Evolutionary conservation across 1,140 invertebrate species (phyloP).

Genomic region (Procambarus clarkii): DNA sequence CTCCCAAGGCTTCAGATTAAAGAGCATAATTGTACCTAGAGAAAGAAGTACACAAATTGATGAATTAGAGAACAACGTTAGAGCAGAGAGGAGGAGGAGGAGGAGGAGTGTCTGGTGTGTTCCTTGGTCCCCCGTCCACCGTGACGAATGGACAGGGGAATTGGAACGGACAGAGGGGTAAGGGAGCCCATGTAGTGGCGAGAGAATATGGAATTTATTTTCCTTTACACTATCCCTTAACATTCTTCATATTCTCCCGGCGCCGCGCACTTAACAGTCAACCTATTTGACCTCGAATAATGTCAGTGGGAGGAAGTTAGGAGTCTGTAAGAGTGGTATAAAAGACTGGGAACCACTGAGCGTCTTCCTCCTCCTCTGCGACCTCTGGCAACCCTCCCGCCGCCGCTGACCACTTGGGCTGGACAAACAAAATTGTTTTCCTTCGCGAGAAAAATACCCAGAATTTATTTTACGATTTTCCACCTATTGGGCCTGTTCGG

Average conservation of each 20-base stretch:
- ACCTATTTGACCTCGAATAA: too few species aligned
- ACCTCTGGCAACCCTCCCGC: slow-evolving; percentile 49
- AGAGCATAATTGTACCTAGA: background rate
- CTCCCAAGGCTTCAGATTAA: background rate
- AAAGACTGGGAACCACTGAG: background rate
- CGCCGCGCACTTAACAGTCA: too few species aligned
- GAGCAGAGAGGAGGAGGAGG: background rate
- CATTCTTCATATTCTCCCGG: too few species aligned
- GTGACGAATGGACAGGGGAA: slow-evolving; percentile 67
- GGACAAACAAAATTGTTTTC: slow-evolving; percentile 70
- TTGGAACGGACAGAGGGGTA: slow-evolving; percentile 61
- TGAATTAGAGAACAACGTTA: slow-evolving; percentile 45
- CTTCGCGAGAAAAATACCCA: slow-evolving; percentile 68
- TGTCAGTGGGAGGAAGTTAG: background rate
- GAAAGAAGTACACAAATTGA: slow-evolving; percentile 32
- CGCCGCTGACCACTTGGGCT: slow-evolving; percentile 66
- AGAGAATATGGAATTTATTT: slow-evolving; percentile 63
- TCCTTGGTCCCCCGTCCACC: slow-evolving; percentile 50
- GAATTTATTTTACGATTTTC: slow-evolving; percentile 71
- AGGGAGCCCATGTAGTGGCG: slow-evolving; percentile 37
- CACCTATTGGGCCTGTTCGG: slow-evolving; percentile 61
- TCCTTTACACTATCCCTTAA: slow-evolving; percentile 5
- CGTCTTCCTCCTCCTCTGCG: slow-evolving; percentile 2
- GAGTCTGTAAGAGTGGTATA: background rate
- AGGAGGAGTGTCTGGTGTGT: slow-evolving; percentile 21